Percentiles rank a stretch among this genome's conserved stretches.
phyloP scores from a whole-genome alignment of 1,140 invertebrate species.

The Drosophila lini region DNA sequence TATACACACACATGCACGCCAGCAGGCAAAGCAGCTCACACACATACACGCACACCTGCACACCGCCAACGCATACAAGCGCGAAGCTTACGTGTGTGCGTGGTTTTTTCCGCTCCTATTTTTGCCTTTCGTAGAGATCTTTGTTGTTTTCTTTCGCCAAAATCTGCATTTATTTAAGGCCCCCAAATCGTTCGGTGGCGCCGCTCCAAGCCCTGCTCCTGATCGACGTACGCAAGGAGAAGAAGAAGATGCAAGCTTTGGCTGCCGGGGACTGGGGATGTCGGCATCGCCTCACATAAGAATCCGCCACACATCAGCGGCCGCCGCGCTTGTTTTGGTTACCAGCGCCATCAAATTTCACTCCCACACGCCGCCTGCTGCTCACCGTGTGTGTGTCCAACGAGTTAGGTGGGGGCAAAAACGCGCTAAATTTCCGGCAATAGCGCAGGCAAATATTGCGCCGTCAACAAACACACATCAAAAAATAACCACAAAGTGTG shows the following conservation, averaged over 20 bases:
- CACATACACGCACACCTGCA: constrained; percentile 20
- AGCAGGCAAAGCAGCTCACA: constrained; percentile 18
- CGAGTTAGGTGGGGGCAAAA: constrained; percentile 18
- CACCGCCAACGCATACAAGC: constrained; percentile 5
- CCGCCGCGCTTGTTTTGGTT: constrained; percentile 8
- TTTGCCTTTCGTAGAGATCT: constrained; percentile 23
- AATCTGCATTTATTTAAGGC: constrained; percentile 13
- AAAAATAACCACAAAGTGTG: constrained; percentile 39
- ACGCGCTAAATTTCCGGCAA: constrained; percentile 39
- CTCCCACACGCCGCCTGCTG: neutral
- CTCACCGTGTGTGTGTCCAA: constrained; percentile 1
- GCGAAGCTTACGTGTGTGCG: constrained; percentile 17
- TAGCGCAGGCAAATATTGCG: constrained; percentile 29
- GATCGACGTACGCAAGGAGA: constrained; percentile 4
- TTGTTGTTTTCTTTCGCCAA: constrained; percentile 1
- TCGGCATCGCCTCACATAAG: constrained; percentile 17
- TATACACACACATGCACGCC: constrained; percentile 46
- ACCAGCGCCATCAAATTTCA: constrained; percentile 5
- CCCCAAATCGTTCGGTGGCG: neutral
- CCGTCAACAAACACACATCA: constrained; percentile 43
- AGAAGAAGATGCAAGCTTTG: constrained; percentile 2
- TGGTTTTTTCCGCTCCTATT: constrained; percentile 49
- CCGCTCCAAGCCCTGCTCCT: constrained; percentile 4
- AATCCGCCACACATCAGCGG: constrained; percentile 7
- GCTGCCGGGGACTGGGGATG: constrained; percentile 4